Evolutionary conservation across 1,140 invertebrate genomes (phyloP), one percentile per base, ranked within the genome.

Genomic region (Hycleus phaleratus): DNA sequence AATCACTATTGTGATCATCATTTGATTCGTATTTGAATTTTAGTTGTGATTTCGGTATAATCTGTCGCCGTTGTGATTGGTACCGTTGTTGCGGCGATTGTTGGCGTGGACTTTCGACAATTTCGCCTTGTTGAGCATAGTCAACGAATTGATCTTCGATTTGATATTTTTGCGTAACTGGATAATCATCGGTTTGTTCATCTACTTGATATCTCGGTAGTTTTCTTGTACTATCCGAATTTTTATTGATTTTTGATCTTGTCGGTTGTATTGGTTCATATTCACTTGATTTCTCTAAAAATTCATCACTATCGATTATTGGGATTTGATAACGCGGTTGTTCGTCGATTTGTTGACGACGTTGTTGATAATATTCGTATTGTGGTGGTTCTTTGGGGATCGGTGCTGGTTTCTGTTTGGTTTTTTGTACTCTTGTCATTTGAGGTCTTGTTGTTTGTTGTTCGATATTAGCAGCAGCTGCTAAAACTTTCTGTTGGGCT

Each of bases 401-500:
- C 3, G 40, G 51, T 11, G 51, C 45, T n/a, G 51, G 18, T 46
- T 53, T 53, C 32, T 45, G 51, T 32, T 32, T 32, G 32, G 26
- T 53, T 45, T 11, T 53, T 53, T 8, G 51, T 26, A 24, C 38
- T 53, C 26, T 53, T 53, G 11, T 11, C n/a, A 12, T 53, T 42
- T 11, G 51, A 46, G 51, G 45, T 38, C 46, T 53, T 11, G 51
- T 32, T 12, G 43, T 40, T 7, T 9, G 25, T 45, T 53, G 42
- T 45, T 53, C 51, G 11, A 38, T 26, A 45, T 46, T 53, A 38
- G 44, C 51, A 26, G 51, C 46, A 4, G 12, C 51, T 32, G 51
- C 51, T 32, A 53, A 32, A n/a, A 53, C 32, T 53, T 53, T 53
- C 32, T 53, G 51, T 38, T 53, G 51, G 3, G 51, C 51, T n/a